These are phyloP conservation scores for Phoxinus dragarum DNA, from an alignment of 2,797 vertebrate species.

Conservation along the genomic window DNA sequence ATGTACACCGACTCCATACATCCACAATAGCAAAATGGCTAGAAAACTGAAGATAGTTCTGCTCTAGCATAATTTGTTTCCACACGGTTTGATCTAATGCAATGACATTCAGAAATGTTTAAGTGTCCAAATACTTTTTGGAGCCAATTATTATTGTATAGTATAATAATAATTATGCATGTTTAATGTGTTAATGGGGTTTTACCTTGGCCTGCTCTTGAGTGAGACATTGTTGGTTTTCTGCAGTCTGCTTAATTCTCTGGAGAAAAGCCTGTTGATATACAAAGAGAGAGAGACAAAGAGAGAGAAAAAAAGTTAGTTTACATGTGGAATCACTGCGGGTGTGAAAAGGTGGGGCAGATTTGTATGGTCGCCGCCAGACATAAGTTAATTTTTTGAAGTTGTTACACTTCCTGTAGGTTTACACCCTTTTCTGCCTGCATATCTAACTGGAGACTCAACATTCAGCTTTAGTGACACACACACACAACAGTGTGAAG, in stretches of 20 bases:
- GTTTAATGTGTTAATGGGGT: not conserved
- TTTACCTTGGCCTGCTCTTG: slow-evolving; percentile 95
- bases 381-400: not conserved
- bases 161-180: not conserved
- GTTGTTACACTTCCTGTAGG: slow-evolving; percentile 2
- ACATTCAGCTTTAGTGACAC: slow-evolving; percentile 9
- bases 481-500: not conserved
- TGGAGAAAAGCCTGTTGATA: slow-evolving; percentile 89
- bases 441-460: not conserved
- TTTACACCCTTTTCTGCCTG: not conserved
- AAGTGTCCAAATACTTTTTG: not conserved
- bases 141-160: not conserved
- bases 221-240: slow-evolving; percentile 92
- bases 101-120: not conserved
- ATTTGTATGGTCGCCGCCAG: not conserved
- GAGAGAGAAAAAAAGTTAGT: slow-evolving; percentile 16
- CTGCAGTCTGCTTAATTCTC: slow-evolving; percentile 89
- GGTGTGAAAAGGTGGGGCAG: slow-evolving; percentile 1
- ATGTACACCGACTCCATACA: not conserved
- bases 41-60: not conserved
- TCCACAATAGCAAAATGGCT: not conserved
- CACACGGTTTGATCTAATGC: not conserved
- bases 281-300: slow-evolving; percentile 9
- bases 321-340: not conserved
- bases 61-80: not conserved